A percentile compares a stretch with the other conserved stretches of the same genome.
Conservation (phyloP, 1,140 invertebrate genomes). For the Tenebrio molitor region DNA sequence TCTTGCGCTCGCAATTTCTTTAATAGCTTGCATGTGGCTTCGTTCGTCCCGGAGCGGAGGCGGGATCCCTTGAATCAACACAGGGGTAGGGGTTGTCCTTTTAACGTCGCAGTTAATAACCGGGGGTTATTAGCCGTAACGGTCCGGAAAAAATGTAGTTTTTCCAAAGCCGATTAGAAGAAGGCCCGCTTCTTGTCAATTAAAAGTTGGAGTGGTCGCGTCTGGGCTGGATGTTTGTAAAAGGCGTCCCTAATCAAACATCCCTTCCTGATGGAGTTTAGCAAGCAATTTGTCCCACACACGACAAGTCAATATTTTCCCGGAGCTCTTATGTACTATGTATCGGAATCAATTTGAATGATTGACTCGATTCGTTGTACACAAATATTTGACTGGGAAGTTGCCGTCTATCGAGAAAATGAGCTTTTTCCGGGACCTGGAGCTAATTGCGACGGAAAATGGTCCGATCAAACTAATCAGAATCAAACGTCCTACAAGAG, state of each 20-base stretch:
- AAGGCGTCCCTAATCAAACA: constrained; percentile 31
- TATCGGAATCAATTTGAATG: constrained; percentile 39
- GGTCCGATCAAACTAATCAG: background rate
- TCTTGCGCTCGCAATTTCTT: too few species aligned
- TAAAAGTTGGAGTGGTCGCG: constrained; percentile 15
- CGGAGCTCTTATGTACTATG: constrained; percentile 1
- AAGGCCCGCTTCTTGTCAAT: background rate
- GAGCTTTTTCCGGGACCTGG: constrained; percentile 7
- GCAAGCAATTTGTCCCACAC: constrained; percentile 38
- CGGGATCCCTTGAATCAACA: constrained; percentile 14
- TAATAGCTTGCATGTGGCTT: constrained; percentile 1
- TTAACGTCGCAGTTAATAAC: background rate
- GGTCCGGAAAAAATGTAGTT: background rate
- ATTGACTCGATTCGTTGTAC: constrained; percentile 35
- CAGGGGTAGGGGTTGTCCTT: constrained; percentile 2
- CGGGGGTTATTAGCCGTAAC: background rate
- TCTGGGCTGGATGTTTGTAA: constrained; percentile 18
- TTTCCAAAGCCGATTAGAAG: constrained; percentile 18
- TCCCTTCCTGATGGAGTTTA: constrained; percentile 34
- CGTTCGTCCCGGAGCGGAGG: background rate
- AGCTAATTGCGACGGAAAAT: too few species aligned
- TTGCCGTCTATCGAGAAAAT: constrained; percentile 19
- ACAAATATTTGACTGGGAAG: constrained; percentile 15
- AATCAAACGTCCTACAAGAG: background rate
- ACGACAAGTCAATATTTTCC: constrained; percentile 39